phyloP scores from a whole-genome alignment of 2,888 invertebrate species.

The Lymantria dispar region DNA sequence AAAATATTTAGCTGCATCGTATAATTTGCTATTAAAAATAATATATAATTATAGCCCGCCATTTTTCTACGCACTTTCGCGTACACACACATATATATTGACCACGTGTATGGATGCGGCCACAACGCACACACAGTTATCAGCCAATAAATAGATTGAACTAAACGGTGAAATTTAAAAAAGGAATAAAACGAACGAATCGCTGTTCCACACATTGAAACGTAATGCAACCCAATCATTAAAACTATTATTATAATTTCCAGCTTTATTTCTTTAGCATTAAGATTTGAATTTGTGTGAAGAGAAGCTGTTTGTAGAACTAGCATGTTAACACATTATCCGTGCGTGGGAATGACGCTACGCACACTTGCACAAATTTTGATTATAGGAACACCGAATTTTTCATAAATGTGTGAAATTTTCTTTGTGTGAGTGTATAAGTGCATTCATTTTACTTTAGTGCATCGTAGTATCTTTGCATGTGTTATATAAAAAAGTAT shows the following conservation, averaged over 20 bases:
- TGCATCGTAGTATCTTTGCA: constrained; percentile 17
- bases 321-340: constrained; percentile 70
- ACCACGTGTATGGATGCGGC: constrained; percentile 48
- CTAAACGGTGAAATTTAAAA: constrained; percentile 83
- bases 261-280: constrained; percentile 14
- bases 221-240: constrained; percentile 77
- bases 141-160: constrained; percentile 82
- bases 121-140: constrained; percentile 63
- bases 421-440: constrained; percentile 42
- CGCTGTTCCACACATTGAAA: constrained; percentile 62
- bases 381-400: constrained; percentile 79
- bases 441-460: constrained; percentile 63
- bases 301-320: constrained; percentile 54
- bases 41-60: constrained; percentile 64
- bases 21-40: constrained; percentile 46
- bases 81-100: constrained; percentile 41
- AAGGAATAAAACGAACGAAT: constrained; percentile 80
- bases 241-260: constrained; percentile 33
- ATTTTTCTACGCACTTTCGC: constrained; percentile 80
- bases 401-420: constrained; percentile 51
- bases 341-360: constrained; percentile 68
- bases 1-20: constrained; percentile 18
- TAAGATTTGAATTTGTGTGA: constrained; percentile 43
- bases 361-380: constrained; percentile 56
- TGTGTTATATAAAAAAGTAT: constrained; percentile 47